Evolutionary conservation across 53 echinoderm and acorn worm genomes (phyloP), one percentile per base, ranked within the genome.

Genomic region (Paelopatides confundens): DNA sequence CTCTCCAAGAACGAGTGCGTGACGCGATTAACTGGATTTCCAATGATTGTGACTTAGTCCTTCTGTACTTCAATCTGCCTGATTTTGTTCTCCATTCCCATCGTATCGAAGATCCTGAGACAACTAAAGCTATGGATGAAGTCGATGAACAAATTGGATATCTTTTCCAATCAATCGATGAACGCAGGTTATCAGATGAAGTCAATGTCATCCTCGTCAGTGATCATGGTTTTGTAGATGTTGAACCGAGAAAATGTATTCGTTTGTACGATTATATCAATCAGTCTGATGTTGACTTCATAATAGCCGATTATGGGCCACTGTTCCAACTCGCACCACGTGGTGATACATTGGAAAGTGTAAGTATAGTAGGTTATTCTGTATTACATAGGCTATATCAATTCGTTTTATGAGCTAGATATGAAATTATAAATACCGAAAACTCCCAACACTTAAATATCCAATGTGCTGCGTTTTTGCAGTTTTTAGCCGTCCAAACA

Each of bases 121-220:
- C 66, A 10, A 63, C 6, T 27, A 27, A 48, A 86, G 65, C 62
- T 64, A 17, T 90, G 68, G 33, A 49, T 1, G 63, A 78, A n/a
- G 66, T 90, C 17, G 90, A 90, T 35, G 28, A 35, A 10, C 49
- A 77, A 77, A 43, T 87, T 24, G 78, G 54, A 23, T 35, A 63
- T 31, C 62, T 87, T 35, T 78, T 87, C 21, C 43, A 63, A 15
- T 63, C 33, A 34, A 31, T 87, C 18, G 65, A 87, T 2, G 65
- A 87, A 34, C 28, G 34, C 18, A 85, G 88, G 4, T 48, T 92
- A 49, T 29, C 71, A 30, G 92, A 92, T 21, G 74, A 52, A 37
- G 65, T 88, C 0, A 88, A 92, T 43, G 76, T 92, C n/a, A 88
- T 92, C 0, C 65, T 92, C 49, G 77, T 76, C 1, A 85, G 88